Percentiles rank a stretch among this genome's conserved stretches.
Conservation (phyloP, 2,113 vertebrate genomes). For the Theristicus caerulescens region DNA sequence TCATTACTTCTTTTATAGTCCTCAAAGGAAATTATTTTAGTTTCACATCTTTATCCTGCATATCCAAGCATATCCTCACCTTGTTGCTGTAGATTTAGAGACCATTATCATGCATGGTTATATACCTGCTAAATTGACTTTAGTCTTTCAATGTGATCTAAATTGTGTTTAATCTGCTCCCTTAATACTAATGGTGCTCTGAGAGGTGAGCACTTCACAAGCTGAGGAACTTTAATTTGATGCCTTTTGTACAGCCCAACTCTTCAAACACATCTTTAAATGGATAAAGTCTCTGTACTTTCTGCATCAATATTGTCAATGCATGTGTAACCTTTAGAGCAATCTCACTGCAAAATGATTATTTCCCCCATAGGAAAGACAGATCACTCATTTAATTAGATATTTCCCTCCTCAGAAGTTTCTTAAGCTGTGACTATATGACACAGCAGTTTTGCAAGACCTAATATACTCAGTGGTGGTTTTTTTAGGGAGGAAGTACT, state of each 20-base stretch:
- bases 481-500: neutral
- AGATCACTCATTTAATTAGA: neutral
- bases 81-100: conserved; percentile 47
- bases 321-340: conserved; percentile 28
- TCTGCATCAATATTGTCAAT: conserved; percentile 30
- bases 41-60: conserved; percentile 38
- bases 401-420: neutral
- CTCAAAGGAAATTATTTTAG: conserved; percentile 51
- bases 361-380: neutral
- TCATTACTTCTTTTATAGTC: conserved; percentile 36
- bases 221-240: conserved; percentile 32
- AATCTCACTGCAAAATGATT: conserved; percentile 4
- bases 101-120: conserved; percentile 44
- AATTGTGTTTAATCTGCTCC: conserved; percentile 52
- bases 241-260: neutral
- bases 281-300: neutral
- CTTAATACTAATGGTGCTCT: conserved; percentile 39
- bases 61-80: conserved; percentile 35
- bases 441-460: neutral
- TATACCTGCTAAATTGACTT: conserved; percentile 52
- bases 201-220: conserved; percentile 10
- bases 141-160: conserved; percentile 33
- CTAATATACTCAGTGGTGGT: neutral
- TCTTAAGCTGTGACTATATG: neutral
- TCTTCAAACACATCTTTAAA: conserved; percentile 24